Evolutionary conservation across 2,888 invertebrate species (phyloP).

Genomic region (Julus scandinavius): DNA sequence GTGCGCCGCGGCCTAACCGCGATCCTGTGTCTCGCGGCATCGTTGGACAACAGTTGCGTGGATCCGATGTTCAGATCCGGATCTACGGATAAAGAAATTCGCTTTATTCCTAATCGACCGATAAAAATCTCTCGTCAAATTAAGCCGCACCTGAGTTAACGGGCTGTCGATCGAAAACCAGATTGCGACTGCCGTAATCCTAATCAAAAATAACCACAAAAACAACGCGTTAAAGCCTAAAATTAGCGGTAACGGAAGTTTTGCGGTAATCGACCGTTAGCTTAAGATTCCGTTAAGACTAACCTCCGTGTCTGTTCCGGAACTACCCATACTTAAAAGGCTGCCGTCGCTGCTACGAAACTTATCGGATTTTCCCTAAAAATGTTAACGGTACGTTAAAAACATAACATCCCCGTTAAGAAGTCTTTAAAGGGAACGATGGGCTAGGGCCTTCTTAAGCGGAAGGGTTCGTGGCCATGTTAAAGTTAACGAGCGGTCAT

Average conservation of each 20-base stretch:
- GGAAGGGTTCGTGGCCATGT: too few species aligned
- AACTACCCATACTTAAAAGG: constrained; percentile 82
- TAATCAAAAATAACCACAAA: neutral
- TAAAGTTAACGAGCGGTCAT: neutral
- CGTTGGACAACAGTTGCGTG: constrained; percentile 78
- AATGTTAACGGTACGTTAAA: neutral
- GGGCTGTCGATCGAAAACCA: constrained; percentile 34
- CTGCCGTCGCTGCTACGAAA: constrained; percentile 75
- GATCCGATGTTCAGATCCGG: constrained; percentile 55
- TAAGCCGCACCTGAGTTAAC: neutral
- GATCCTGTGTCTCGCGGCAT: constrained; percentile 83
- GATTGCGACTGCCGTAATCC: neutral
- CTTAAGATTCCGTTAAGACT: neutral
- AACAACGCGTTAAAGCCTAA: neutral
- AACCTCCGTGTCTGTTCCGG: constrained; percentile 75
- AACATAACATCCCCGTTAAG: too few species aligned
- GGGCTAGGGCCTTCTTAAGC: too few species aligned
- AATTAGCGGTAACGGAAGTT: too few species aligned
- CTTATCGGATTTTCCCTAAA: constrained; percentile 58
- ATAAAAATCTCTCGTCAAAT: neutral
- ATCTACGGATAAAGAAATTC: neutral
- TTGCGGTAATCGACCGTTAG: neutral
- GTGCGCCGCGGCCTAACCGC: constrained; percentile 80
- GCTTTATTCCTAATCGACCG: neutral
- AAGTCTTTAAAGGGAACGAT: too few species aligned